Evolutionary conservation across 2,888 invertebrate genomes (phyloP).

Genomic region (Tiphia femorata): DNA sequence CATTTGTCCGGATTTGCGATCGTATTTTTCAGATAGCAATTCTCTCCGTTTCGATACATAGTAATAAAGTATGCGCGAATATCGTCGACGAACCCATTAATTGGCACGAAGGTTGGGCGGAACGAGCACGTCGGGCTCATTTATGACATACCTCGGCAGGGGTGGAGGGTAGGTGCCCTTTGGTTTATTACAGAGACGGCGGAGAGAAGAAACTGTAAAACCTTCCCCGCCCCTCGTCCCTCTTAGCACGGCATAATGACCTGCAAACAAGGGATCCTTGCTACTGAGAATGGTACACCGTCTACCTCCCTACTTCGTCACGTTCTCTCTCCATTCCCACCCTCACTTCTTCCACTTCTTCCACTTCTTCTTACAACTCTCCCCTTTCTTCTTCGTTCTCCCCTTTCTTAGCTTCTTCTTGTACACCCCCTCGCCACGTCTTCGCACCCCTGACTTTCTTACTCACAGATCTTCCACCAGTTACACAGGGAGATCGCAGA

Average conservation of each 20-base stretch:
- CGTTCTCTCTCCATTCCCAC: constrained; percentile 30
- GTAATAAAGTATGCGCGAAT: too few species aligned
- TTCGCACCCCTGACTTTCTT: constrained; percentile 35
- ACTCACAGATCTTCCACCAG: constrained; percentile 26
- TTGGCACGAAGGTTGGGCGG: constrained; percentile 1
- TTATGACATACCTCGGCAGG: background rate
- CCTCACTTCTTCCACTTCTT: constrained; percentile 18
- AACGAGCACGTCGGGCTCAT: background rate
- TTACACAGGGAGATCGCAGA: constrained; percentile 37
- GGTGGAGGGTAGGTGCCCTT: background rate
- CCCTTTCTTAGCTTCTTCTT: background rate
- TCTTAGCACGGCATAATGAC: constrained; percentile 59
- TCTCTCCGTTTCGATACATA: too few species aligned
- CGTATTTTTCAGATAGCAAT: too few species aligned
- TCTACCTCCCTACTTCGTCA: constrained; percentile 9
- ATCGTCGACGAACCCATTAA: too few species aligned
- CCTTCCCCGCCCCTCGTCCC: too few species aligned
- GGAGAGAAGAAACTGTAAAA: constrained; percentile 33
- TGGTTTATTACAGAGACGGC: constrained; percentile 11
- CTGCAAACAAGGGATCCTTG: constrained; percentile 60
- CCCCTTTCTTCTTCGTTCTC: background rate
- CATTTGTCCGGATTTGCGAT: too few species aligned
- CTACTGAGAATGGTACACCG: constrained; percentile 32
- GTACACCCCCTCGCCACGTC: constrained; percentile 15
- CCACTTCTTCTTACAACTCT: background rate